Evolutionary conservation across 2,888 invertebrate species (phyloP).

Genomic region (Ptilodon capucinus): DNA sequence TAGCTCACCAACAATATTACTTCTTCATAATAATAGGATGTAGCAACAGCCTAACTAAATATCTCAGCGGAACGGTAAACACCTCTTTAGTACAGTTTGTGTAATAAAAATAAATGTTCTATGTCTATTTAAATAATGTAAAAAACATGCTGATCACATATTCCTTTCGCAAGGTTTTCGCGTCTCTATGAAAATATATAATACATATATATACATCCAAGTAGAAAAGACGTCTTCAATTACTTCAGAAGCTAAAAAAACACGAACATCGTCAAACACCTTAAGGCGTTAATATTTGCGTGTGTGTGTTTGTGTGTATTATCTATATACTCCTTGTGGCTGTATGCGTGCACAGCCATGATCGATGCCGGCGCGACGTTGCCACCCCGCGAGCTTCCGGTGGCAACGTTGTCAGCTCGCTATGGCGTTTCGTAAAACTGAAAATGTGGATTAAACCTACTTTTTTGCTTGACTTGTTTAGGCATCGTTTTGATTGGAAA

Average conservation of each 20-base stretch:
- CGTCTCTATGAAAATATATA: too few species aligned
- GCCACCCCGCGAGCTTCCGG: conserved; percentile 52
- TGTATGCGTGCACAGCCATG: conserved; percentile 66
- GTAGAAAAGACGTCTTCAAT: neutral
- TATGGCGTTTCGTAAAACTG: conserved; percentile 51
- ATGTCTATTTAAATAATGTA: too few species aligned
- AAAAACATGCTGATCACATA: too few species aligned
- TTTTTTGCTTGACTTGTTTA: conserved; percentile 35
- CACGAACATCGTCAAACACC: conserved; percentile 14
- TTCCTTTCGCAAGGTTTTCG: too few species aligned
- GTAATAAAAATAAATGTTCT: too few species aligned
- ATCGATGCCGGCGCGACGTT: conserved; percentile 83
- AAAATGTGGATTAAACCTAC: conserved; percentile 50
- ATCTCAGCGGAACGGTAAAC: too few species aligned
- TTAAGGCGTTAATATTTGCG: conserved; percentile 38
- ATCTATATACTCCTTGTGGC: conserved; percentile 20
- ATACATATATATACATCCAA: too few species aligned
- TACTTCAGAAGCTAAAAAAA: neutral
- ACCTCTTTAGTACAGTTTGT: too few species aligned
- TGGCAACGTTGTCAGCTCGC: conserved; percentile 60
- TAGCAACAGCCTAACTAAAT: too few species aligned
- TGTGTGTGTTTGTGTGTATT: conserved; percentile 28
- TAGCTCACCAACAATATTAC: too few species aligned
- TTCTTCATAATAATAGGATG: too few species aligned
- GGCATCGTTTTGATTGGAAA: conserved; percentile 2